Percentiles rank a stretch among this genome's conserved stretches.
Conservation (phyloP, 2,113 vertebrate species). For the Notiomystis cincta region DNA sequence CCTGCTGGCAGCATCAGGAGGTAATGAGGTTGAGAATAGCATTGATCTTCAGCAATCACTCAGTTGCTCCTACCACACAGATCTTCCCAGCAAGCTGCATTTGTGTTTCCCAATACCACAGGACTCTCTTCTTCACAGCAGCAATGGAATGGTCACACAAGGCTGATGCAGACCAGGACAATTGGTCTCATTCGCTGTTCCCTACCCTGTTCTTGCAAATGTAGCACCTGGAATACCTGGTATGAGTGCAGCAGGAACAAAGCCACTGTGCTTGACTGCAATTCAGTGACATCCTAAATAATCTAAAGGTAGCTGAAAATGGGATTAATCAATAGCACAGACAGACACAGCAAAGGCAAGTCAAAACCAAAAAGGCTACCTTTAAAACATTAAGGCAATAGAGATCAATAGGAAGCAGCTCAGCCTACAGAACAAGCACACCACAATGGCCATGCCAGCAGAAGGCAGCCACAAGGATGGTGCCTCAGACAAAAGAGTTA, state of each 20-base stretch:
- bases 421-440: not conserved
- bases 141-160: not conserved
- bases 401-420: not conserved
- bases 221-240: not conserved
- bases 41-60: not conserved
- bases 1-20: not conserved
- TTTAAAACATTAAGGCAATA: not conserved
- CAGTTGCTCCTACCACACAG: rapidly evolving
- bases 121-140: not conserved
- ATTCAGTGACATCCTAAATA: not conserved
- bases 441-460: not conserved
- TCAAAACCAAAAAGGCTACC: not conserved
- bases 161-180: not conserved
- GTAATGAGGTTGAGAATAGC: not conserved
- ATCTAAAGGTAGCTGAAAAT: not conserved
- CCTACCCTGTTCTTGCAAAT: not conserved
- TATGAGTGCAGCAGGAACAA: not conserved
- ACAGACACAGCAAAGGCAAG: not conserved
- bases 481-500: not conserved
- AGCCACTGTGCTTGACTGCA: not conserved
- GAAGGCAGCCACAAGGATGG: not conserved
- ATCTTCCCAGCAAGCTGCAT: not conserved
- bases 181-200: not conserved
- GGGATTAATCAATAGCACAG: not conserved
- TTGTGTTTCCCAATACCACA: not conserved